Evolutionary conservation across 2,797 vertebrate species (phyloP).

Genomic region (Otolemur crassicaudatus): DNA sequence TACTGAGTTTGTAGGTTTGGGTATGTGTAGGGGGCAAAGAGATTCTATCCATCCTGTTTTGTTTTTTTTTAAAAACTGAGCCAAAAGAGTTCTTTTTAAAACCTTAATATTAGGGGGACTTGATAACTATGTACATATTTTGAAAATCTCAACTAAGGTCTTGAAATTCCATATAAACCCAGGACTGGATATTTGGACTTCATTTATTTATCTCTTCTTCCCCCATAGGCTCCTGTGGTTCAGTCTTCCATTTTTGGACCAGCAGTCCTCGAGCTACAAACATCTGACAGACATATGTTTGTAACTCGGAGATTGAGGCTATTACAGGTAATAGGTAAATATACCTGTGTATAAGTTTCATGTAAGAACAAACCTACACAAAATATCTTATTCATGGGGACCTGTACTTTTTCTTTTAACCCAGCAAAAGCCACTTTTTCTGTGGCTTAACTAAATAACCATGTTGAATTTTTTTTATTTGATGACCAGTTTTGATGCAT

Average conservation of each 20-base stretch:
- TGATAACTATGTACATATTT: not conserved
- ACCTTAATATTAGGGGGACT: not conserved
- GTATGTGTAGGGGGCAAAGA: not conserved
- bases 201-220: not conserved
- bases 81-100: conserved; percentile 38
- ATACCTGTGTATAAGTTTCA: no score
- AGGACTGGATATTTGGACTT: not conserved
- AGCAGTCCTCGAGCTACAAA: no score
- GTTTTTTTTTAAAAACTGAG: not conserved
- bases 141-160: not conserved
- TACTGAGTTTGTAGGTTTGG: not conserved
- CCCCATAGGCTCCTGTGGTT: not conserved
- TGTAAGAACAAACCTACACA: no score
- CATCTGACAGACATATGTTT: no score
- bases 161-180: conserved; percentile 44
- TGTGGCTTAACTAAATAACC: not conserved
- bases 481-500: conserved; percentile 20
- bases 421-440: not conserved
- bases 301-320: no score
- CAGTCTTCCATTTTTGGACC: not conserved
- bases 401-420: not conserved
- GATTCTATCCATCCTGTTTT: not conserved
- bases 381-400: no score
- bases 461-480: not conserved
- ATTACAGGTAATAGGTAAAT: no score